These are phyloP conservation scores for Brachypodius melanocephalos DNA, from an alignment of 2,113 vertebrate species.

Conservation along the genomic window DNA sequence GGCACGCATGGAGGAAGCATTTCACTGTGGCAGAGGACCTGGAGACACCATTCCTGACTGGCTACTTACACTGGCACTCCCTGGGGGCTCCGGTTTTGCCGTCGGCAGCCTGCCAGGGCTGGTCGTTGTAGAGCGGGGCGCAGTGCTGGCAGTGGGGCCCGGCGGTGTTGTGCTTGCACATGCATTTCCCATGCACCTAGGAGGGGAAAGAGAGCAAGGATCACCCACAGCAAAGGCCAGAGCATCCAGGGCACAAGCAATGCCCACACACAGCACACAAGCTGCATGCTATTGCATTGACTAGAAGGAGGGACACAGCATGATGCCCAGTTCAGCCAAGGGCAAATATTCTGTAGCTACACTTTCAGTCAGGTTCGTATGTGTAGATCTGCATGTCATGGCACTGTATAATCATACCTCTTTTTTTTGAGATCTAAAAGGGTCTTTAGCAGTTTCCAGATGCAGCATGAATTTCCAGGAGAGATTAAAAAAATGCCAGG, in stretches of 20 bases:
- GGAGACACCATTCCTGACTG: background rate
- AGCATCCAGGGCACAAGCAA: background rate
- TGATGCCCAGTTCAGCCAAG: background rate
- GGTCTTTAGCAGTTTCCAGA: background rate
- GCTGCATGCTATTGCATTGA: background rate
- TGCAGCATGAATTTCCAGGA: background rate
- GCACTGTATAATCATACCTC: background rate
- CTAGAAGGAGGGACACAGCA: background rate
- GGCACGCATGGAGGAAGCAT: background rate
- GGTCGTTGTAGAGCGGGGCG: constrained; percentile 87
- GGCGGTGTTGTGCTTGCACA: constrained; percentile 94
- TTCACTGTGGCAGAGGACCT: background rate
- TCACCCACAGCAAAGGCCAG: background rate
- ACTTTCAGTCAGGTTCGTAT: background rate
- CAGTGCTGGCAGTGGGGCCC: constrained; percentile 91
- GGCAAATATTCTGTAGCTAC: background rate
- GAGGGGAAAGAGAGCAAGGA: constrained; percentile 5
- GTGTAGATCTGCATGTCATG: background rate
- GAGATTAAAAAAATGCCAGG: background rate
- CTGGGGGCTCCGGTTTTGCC: constrained; percentile 86
- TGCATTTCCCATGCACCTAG: constrained; percentile 93
- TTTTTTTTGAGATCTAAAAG: background rate
- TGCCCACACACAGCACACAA: background rate
- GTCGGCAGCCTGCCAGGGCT: constrained; percentile 91
- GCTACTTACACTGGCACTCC: constrained; percentile 88